A percentile compares a stretch with the other conserved stretches of the same genome.
These are phyloP conservation scores for Heterodera schachtii DNA, from an alignment of 1,140 invertebrate genomes.

Conservation along the genomic window DNA sequence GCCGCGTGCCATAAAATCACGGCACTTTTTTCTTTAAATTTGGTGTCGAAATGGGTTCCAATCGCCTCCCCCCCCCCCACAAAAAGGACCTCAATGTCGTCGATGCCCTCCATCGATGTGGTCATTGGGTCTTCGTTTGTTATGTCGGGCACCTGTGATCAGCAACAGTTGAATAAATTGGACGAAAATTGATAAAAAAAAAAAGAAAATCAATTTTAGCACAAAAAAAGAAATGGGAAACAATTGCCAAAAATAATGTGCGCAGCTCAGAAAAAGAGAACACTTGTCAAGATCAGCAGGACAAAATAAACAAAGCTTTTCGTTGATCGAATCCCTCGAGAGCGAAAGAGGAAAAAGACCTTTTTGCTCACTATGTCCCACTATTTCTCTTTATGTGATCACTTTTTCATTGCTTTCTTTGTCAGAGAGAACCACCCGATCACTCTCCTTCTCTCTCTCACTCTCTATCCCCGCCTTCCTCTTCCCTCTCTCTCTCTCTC, in stretches of 20 bases:
- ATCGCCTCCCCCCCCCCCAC: background rate
- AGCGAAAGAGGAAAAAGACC: too few species aligned
- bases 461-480: too few species aligned
- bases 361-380: too few species aligned
- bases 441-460: too few species aligned
- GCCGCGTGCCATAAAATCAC: too few species aligned
- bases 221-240: background rate
- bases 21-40: too few species aligned
- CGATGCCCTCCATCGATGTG: slow-evolving; percentile 62
- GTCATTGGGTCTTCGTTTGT: slow-evolving; percentile 62
- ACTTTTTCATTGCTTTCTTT: too few species aligned
- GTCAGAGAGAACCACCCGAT: too few species aligned
- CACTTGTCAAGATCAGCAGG: background rate
- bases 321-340: background rate
- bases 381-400: too few species aligned
- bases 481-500: too few species aligned
- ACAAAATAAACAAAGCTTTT: background rate
- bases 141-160: slow-evolving; percentile 62
- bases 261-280: background rate
- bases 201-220: background rate
- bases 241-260: background rate
- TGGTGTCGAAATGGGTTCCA: too few species aligned
- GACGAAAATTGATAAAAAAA: background rate
- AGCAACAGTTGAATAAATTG: background rate
- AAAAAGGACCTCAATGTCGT: slow-evolving; percentile 51